Base-by-base conservation (phyloP, 2,797 vertebrate species). In the Ibycter americanus region DNA sequence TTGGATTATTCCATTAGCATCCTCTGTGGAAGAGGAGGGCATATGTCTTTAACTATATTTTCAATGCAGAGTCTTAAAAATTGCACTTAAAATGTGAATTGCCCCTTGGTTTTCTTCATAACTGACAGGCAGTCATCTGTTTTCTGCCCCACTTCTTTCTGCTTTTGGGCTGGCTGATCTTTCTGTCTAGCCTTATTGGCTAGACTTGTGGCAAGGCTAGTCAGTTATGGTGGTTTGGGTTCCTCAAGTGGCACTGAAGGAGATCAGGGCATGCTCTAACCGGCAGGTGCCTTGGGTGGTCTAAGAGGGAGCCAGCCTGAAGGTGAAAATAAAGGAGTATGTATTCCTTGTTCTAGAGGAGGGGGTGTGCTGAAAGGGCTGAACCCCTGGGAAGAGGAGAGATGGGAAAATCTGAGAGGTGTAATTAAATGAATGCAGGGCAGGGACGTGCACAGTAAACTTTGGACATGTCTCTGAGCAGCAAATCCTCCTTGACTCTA, bases 61-160 rank as follows among this genome's bases (percentile, higher is more conserved):
- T 83, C 38, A 76, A 72, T 15, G 20, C 46, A 73, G 72, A 66
- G 27, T 26, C 56, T 78, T 91, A 87, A 95, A 87, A 94, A 44
- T 58, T 65, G n/a, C 44, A 40, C 61, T 96, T 87, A 76, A 92
- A 96, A 93, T 65, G 15, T 90, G 82, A 89, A 90, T 81, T 59
- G 14, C 36, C 29, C 46, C 54, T 89, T 52, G 47, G 54, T 84
- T 92, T 71, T 44, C 66, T 85, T 92, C 11, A 3, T 81, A 90
- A 77, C 59, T 52, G 76, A 58, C 34, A 54, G 71, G 56, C 15
- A 81, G 59, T 19, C 51, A 51, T 71, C 80, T 94, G 68, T 81
- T 91, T 94, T 83, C 77, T 93, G 86, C 36, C 56, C 74, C 47
- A 49, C 23, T 92, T 89, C 66, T 70, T 47, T 34, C 66, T 91